Evolutionary conservation across 2,113 vertebrate genomes (phyloP).

Genomic region (Notiomystis cincta): DNA sequence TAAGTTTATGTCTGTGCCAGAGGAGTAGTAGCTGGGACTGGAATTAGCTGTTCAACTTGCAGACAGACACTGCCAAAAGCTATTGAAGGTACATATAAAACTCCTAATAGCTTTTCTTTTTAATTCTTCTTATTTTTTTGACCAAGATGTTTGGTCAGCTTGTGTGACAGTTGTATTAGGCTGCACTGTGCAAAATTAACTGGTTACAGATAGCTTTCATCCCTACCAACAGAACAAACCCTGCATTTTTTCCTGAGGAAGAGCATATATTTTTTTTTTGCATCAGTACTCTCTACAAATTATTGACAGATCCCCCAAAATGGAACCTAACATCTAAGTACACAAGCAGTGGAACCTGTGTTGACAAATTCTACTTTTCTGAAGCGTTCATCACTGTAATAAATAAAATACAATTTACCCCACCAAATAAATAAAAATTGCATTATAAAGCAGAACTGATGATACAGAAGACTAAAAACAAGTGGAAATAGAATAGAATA

Average conservation of each 20-base stretch:
- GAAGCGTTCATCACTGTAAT: accelerated
- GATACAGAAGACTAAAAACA: neutral
- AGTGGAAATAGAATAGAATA: neutral
- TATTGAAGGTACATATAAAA: neutral
- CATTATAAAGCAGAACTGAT: neutral
- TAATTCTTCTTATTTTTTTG: neutral
- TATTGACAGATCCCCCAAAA: neutral
- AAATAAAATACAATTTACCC: neutral
- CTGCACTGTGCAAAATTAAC: neutral
- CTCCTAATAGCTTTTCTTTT: neutral
- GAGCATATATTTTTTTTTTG: neutral
- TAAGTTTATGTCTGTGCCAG: neutral
- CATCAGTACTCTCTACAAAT: neutral
- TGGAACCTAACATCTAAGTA: neutral
- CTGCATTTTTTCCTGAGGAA: neutral
- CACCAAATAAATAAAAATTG: neutral
- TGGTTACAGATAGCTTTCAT: neutral
- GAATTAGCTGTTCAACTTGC: neutral
- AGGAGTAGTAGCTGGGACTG: neutral
- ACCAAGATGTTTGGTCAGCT: neutral
- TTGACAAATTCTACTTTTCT: neutral
- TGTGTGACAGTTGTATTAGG: neutral
- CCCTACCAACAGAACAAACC: neutral
- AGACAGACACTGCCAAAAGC: neutral
- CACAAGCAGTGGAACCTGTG: neutral